Conservation (phyloP, 1,140 invertebrate species). For the Hesperophylax magnus region DNA sequence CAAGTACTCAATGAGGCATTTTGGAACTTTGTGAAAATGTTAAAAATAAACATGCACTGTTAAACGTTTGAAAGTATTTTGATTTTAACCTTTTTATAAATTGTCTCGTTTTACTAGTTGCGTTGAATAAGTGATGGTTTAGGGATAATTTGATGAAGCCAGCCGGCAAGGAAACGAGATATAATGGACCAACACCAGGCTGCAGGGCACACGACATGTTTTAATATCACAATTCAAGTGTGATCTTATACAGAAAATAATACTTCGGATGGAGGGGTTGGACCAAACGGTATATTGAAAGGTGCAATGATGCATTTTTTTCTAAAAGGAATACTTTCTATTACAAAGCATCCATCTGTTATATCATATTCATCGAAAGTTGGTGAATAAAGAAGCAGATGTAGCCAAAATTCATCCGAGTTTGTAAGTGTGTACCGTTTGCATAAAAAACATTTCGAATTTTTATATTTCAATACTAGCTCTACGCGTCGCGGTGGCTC, state of each 20-base stretch:
- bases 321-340: conserved; percentile 18
- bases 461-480: too few relatives aligned
- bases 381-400: conserved; percentile 32
- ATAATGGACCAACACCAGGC: background rate
- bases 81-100: conserved; percentile 6
- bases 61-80: too few relatives aligned
- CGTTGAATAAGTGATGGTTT: background rate
- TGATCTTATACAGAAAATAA: conserved; percentile 7
- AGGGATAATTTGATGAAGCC: background rate
- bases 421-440: too few relatives aligned
- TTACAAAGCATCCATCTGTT: conserved; percentile 28
- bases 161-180: conserved; percentile 17
- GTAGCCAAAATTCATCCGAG: background rate
- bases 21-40: too few relatives aligned
- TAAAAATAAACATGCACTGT: too few relatives aligned
- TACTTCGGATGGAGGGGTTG: background rate
- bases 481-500: too few relatives aligned
- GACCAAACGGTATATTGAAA: conserved; percentile 12
- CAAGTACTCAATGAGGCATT: too few relatives aligned
- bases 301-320: conserved; percentile 23
- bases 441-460: too few relatives aligned
- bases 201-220: conserved; percentile 22
- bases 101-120: background rate
- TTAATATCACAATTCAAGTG: conserved; percentile 37
- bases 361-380: conserved; percentile 42